Evolutionary conservation across 2,113 vertebrate species (phyloP).

Genomic region (Patagioenas fasciata): DNA sequence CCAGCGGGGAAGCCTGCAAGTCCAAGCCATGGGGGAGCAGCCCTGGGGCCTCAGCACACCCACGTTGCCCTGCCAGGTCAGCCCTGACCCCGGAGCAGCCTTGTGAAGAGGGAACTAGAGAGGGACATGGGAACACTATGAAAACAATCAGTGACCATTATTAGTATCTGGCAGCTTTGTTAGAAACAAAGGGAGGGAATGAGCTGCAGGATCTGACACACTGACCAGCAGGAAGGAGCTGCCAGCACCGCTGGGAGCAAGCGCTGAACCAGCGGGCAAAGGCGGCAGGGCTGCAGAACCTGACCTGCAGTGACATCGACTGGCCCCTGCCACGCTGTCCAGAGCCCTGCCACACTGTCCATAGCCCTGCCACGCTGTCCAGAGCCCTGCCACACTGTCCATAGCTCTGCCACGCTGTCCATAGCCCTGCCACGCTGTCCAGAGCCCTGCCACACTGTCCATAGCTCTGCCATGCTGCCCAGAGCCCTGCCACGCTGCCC

Average conservation of each 20-base stretch:
- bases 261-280: neutral
- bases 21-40: neutral
- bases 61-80: neutral
- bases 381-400: too few relatives aligned
- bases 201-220: neutral
- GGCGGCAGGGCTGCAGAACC: neutral
- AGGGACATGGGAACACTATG: neutral
- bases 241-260: neutral
- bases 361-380: too few relatives aligned
- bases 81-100: neutral
- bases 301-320: rapidly evolving
- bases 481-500: too few relatives aligned
- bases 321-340: neutral
- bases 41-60: neutral
- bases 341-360: too few relatives aligned
- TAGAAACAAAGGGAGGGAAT: neutral
- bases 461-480: too few relatives aligned
- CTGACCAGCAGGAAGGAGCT: neutral
- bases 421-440: too few relatives aligned
- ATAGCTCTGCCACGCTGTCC: too few relatives aligned
- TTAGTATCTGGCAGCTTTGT: neutral
- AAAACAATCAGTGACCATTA: neutral
- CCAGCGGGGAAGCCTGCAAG: neutral
- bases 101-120: neutral
- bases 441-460: too few relatives aligned